Percentiles rank a stretch among this genome's conserved stretches.
Evolutionary conservation across 2,888 invertebrate species (phyloP).

Genomic region (Zygaena filipendulae): DNA sequence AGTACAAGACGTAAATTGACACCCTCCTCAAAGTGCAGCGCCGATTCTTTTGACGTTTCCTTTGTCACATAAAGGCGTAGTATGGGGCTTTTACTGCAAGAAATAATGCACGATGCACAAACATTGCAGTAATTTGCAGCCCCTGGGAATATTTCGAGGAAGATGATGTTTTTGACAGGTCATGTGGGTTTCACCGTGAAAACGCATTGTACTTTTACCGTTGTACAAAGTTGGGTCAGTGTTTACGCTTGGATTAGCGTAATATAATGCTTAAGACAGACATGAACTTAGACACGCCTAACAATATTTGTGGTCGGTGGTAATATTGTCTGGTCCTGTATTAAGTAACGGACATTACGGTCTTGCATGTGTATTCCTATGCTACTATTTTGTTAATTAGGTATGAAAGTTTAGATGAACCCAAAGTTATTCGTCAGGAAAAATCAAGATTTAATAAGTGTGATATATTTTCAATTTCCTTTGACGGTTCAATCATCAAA

Average conservation of each 20-base stretch:
- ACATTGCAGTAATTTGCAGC: constrained; percentile 52
- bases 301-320: constrained; percentile 7
- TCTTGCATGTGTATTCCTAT: too few relatives aligned
- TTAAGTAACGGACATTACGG: too few relatives aligned
- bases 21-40: constrained; percentile 45
- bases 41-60: constrained; percentile 41
- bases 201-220: constrained; percentile 39
- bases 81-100: constrained; percentile 34
- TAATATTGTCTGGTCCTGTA: too few relatives aligned
- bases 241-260: constrained; percentile 36
- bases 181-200: constrained; percentile 33
- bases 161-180: constrained; percentile 58
- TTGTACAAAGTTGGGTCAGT: constrained; percentile 23
- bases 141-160: constrained; percentile 41
- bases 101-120: constrained; percentile 50
- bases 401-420: too few relatives aligned
- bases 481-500: too few relatives aligned
- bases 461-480: too few relatives aligned
- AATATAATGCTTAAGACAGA: constrained; percentile 17
- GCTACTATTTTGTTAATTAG: too few relatives aligned
- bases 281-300: constrained; percentile 12
- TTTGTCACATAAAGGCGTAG: constrained; percentile 49
- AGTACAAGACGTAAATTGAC: constrained; percentile 44
- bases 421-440: too few relatives aligned
- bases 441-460: too few relatives aligned